phyloP scores from a whole-genome alignment of 2,797 vertebrate genomes.

The Vireo griseus region DNA sequence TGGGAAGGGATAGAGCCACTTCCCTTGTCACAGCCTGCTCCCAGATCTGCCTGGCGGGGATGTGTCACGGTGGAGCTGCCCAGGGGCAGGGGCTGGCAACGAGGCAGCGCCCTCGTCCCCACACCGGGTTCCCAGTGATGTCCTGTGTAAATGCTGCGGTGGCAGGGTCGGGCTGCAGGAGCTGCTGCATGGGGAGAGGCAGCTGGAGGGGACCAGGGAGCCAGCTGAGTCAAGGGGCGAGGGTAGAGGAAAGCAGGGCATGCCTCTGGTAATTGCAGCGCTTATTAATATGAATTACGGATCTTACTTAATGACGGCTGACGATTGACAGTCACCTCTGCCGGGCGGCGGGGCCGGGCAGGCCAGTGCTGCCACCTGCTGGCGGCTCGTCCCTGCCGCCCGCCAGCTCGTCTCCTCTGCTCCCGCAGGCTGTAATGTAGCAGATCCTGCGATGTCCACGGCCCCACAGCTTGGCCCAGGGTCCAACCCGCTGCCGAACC shows the following conservation, averaged over 20 bases:
- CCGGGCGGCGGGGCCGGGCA: too few species aligned
- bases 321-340: neutral
- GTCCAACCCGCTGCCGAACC: slow-evolving; percentile 77
- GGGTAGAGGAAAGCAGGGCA: neutral
- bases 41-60: neutral
- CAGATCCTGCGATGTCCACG: slow-evolving; percentile 81
- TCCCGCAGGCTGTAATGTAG: slow-evolving; percentile 78
- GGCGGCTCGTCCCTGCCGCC: neutral
- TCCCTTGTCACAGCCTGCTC: neutral
- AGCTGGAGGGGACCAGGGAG: neutral
- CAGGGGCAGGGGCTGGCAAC: neutral
- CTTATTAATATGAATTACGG: neutral
- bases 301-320: neutral
- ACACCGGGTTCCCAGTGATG: fast-evolving
- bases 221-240: neutral
- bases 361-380: neutral
- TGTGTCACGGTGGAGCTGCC: neutral
- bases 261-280: neutral
- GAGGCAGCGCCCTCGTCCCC: neutral
- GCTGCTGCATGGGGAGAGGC: neutral
- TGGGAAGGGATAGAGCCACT: neutral
- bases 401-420: neutral
- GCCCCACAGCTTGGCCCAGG: slow-evolving; percentile 82
- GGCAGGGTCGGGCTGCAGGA: neutral
- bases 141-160: neutral